Percentiles rank a stretch among this genome's conserved stretches.
Evolutionary conservation across 2,888 invertebrate species (phyloP).

Genomic region (Emmelina monodactyla): DNA sequence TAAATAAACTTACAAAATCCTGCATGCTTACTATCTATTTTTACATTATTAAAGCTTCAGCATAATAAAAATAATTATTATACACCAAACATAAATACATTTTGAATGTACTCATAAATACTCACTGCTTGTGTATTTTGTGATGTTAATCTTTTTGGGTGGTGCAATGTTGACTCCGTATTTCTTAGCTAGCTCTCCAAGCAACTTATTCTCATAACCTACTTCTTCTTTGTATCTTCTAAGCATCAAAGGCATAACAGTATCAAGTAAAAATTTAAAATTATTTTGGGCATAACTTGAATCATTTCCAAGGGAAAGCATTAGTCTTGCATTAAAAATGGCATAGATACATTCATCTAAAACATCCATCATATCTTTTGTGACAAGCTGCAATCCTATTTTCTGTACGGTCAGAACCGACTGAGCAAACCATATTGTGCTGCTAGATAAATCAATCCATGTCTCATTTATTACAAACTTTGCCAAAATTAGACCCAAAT

Average conservation of each 20-base stretch:
- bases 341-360: conserved; percentile 77
- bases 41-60: conserved; percentile 64
- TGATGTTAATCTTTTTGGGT: conserved; percentile 68
- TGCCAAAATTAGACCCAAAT: conserved; percentile 73
- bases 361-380: conserved; percentile 75
- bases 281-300: conserved; percentile 67
- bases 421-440: conserved; percentile 82
- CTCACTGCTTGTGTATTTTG: conserved; percentile 74
- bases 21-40: conserved; percentile 61
- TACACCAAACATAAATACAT: conserved; percentile 25
- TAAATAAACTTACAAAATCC: conserved; percentile 61
- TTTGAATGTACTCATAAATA: conserved; percentile 61
- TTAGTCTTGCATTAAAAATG: conserved; percentile 78
- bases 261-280: conserved; percentile 74
- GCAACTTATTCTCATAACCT: conserved; percentile 65
- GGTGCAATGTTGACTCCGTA: conserved; percentile 59
- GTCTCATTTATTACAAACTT: conserved; percentile 69
- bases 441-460: conserved; percentile 80
- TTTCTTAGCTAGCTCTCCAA: conserved; percentile 59
- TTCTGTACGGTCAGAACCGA: conserved; percentile 76
- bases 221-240: conserved; percentile 68
- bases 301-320: conserved; percentile 53
- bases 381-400: conserved; percentile 78
- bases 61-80: conserved; percentile 56
- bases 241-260: conserved; percentile 69